Evolutionary conservation across 2,888 invertebrate species (phyloP).

Genomic region (Thereva nobilitata): DNA sequence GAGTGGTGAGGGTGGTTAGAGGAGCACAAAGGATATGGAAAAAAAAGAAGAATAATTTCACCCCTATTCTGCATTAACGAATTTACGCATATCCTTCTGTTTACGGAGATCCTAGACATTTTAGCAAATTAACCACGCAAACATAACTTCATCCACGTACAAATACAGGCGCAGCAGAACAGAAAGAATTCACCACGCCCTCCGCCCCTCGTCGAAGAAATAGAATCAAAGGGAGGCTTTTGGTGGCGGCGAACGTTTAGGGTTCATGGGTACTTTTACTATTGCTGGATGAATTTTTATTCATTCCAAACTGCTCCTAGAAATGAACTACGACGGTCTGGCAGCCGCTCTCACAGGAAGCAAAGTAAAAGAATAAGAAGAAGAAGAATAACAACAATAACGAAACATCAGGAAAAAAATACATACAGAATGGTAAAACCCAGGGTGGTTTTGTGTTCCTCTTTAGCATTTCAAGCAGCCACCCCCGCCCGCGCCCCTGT

Average conservation of each 20-base stretch:
- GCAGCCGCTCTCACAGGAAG: background rate
- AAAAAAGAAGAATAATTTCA: conserved; percentile 19
- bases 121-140: conserved; percentile 40
- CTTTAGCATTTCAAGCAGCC: conserved; percentile 10
- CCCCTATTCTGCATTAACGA: conserved; percentile 24
- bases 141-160: conserved; percentile 28
- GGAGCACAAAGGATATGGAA: too few species aligned
- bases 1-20: too few species aligned
- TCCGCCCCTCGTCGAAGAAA: too few species aligned
- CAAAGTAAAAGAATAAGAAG: background rate
- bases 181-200: too few species aligned
- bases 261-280: background rate
- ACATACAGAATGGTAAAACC: background rate
- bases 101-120: conserved; percentile 34
- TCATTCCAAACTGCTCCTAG: conserved; percentile 20
- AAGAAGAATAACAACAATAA: background rate
- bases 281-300: conserved; percentile 30
- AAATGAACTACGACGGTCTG: conserved; percentile 1
- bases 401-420: too few species aligned
- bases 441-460: conserved; percentile 21
- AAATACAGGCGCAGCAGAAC: conserved; percentile 20
- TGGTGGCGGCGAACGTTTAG: too few species aligned
- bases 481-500: background rate
- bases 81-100: conserved; percentile 27
- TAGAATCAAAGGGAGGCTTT: too few species aligned